Conservation (phyloP, 2,888 invertebrate genomes). For the Cryptus viduatorius region DNA sequence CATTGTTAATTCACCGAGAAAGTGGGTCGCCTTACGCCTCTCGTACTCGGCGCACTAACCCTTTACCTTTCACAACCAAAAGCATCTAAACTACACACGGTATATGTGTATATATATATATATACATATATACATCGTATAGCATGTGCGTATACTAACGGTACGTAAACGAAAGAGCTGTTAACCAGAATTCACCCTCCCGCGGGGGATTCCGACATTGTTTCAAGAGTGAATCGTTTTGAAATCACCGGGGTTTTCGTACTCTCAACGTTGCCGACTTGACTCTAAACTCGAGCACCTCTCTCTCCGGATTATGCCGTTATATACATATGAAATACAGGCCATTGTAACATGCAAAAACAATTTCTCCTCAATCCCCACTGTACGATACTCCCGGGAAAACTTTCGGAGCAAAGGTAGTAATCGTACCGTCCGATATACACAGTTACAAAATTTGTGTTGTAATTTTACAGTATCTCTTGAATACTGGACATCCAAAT, state of each 20-base stretch:
- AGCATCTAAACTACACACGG: not conserved
- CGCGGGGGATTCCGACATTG: slow-evolving; percentile 34
- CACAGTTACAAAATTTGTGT: no score
- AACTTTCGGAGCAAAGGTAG: no score
- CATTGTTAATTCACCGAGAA: slow-evolving; percentile 59
- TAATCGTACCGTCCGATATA: no score
- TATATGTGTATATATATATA: not conserved
- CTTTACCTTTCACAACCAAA: slow-evolving; percentile 24
- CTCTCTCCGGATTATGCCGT: not conserved
- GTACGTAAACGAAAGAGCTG: slow-evolving; percentile 18
- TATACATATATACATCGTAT: not conserved
- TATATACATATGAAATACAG: not conserved
- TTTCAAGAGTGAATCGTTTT: slow-evolving; percentile 44
- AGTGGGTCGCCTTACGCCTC: slow-evolving; percentile 49
- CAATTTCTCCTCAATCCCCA: not conserved
- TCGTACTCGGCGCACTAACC: not conserved
- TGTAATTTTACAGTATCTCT: no score
- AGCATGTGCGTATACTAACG: not conserved
- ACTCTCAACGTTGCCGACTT: not conserved
- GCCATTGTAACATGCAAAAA: not conserved
- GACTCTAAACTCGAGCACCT: not conserved
- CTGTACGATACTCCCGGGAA: not conserved
- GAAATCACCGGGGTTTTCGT: slow-evolving; percentile 17
- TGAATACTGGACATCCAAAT: no score
- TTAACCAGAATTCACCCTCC: slow-evolving; percentile 6